Evolutionary conservation across 2,888 invertebrate genomes (phyloP).

Genomic region (Drosophila longiperda): DNA sequence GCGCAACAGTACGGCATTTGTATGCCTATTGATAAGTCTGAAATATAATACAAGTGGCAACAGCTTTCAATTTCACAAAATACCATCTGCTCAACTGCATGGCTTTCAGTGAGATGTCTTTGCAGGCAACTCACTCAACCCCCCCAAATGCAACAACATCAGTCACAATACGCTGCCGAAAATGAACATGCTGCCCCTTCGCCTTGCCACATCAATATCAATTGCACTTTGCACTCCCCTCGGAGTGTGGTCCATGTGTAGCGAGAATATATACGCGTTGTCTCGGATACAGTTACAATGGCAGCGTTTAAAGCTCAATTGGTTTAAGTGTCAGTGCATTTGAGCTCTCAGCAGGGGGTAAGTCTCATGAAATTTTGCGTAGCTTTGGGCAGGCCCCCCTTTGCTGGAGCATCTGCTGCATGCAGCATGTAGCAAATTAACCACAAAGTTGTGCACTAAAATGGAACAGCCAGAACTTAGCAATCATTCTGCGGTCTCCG

Average conservation of each 20-base stretch:
- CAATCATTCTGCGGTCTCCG: constrained; percentile 21
- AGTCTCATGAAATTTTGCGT: constrained; percentile 20
- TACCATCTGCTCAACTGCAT: constrained; percentile 32
- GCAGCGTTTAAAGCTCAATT: constrained; percentile 76
- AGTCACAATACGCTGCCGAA: background rate
- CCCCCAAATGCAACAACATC: background rate
- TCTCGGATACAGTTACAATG: constrained; percentile 47
- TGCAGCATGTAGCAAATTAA: constrained; percentile 47
- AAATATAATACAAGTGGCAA: constrained; percentile 47
- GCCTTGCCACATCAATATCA: constrained; percentile 49
- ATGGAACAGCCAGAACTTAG: constrained; percentile 28
- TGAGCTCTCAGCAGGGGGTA: constrained; percentile 31
- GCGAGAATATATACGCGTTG: constrained; percentile 4
- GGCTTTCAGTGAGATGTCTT: constrained; percentile 58
- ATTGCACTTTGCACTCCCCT: constrained; percentile 54
- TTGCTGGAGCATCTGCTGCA: constrained; percentile 22
- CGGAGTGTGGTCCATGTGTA: constrained; percentile 12
- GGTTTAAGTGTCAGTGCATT: constrained; percentile 68
- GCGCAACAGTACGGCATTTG: constrained; percentile 66
- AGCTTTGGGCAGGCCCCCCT: constrained; percentile 5
- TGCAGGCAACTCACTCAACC: constrained; percentile 12
- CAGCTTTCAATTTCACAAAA: constrained; percentile 40
- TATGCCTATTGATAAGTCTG: constrained; percentile 57
- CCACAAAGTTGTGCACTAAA: constrained; percentile 44
- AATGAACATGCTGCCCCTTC: constrained; percentile 6